Evolutionary conservation across 2,888 invertebrate species (phyloP).

Genomic region (Phalangium opilio): DNA sequence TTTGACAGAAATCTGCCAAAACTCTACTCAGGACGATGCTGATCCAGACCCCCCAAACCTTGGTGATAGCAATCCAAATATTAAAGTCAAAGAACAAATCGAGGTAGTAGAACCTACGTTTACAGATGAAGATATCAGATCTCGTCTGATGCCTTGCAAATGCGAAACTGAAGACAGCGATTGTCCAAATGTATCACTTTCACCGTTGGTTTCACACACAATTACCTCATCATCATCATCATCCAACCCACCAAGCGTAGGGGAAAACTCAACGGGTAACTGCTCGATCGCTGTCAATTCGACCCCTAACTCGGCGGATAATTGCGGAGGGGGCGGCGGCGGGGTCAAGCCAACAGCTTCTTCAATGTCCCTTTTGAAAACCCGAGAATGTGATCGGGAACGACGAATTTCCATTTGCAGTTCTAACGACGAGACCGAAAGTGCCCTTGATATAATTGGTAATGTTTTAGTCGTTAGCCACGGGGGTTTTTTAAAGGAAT

Average conservation of each 20-base stretch:
- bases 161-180: conserved; percentile 15
- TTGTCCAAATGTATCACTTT: conserved; percentile 30
- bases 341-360: not conserved
- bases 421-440: conserved; percentile 18
- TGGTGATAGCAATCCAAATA: too few relatives aligned
- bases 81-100: too few relatives aligned
- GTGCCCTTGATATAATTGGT: conserved; percentile 22
- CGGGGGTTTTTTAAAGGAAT: conserved; percentile 30
- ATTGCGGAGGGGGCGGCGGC: too few relatives aligned
- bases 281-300: too few relatives aligned
- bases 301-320: not conserved
- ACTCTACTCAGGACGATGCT: too few relatives aligned
- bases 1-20: too few relatives aligned
- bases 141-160: conserved; percentile 11
- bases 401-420: conserved; percentile 22
- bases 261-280: not conserved
- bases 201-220: conserved; percentile 25
- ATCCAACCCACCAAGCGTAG: not conserved
- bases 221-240: conserved; percentile 14
- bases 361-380: not conserved
- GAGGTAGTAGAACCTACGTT: conserved; percentile 4
- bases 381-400: conserved; percentile 15
- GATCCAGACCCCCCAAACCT: too few relatives aligned
- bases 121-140: conserved; percentile 12
- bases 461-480: conserved; percentile 30